phyloP scores from a whole-genome alignment of 1,140 invertebrate genomes.

The Drosophila ironensis region DNA sequence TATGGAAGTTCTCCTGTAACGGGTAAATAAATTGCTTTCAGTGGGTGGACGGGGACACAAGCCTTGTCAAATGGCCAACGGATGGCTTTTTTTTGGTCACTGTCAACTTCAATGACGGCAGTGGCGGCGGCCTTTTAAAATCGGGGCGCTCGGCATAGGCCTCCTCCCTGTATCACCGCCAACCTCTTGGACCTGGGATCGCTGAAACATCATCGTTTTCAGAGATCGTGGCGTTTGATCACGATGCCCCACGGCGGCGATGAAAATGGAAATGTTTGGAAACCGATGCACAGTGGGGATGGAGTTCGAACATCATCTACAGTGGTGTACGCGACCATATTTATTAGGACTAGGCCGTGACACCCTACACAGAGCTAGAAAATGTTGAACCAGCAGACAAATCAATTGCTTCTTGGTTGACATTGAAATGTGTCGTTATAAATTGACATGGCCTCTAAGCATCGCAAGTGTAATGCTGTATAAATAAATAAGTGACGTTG shows the following conservation, averaged over 20 bases:
- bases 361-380: too few species aligned
- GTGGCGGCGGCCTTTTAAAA: slow-evolving; percentile 23
- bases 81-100: slow-evolving; percentile 33
- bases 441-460: not conserved
- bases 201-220: slow-evolving; percentile 53
- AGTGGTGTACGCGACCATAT: not conserved
- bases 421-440: too few species aligned
- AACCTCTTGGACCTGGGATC: slow-evolving; percentile 15
- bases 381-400: too few species aligned
- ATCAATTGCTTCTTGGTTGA: not conserved
- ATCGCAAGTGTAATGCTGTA: not conserved
- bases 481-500: slow-evolving; percentile 8
- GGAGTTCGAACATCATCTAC: not conserved
- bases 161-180: slow-evolving; percentile 11
- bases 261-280: slow-evolving; percentile 67
- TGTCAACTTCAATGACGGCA: slow-evolving; percentile 34
- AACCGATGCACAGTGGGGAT: slow-evolving; percentile 45
- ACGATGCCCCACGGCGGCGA: slow-evolving; percentile 56
- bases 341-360: too few species aligned
- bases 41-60: slow-evolving; percentile 33
- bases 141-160: slow-evolving; percentile 13
- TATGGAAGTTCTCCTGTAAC: too few species aligned
- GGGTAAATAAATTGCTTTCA: too few species aligned
- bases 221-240: slow-evolving; percentile 68
- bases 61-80: slow-evolving; percentile 39